Evolutionary conservation across 2,888 invertebrate genomes (phyloP).

Genomic region (Augiades crinisus): DNA sequence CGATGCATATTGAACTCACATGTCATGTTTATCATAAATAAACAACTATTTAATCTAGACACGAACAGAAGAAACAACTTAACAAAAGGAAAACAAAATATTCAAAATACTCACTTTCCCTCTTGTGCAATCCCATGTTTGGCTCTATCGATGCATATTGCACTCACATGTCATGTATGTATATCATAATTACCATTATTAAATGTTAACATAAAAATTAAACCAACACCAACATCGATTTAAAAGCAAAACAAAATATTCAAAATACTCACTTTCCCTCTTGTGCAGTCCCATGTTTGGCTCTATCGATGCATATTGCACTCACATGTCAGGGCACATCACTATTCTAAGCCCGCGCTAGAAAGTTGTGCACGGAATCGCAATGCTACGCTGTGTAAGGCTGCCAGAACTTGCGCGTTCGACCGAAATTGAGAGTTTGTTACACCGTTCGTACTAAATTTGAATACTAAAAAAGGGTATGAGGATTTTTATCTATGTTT

Average conservation of each 20-base stretch:
- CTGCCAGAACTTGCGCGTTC: not conserved
- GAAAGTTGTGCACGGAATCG: conserved; percentile 12
- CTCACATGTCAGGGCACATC: conserved; percentile 36
- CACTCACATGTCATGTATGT: too few species aligned
- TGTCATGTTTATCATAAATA: too few species aligned
- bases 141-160: too few species aligned
- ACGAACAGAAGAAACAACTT: too few species aligned
- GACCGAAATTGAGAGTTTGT: not conserved
- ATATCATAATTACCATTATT: too few species aligned
- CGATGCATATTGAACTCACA: too few species aligned
- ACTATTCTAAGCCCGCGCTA: conserved; percentile 19
- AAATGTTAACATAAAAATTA: too few species aligned
- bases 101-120: conserved; percentile 60
- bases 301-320: conserved; percentile 27
- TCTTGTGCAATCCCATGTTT: conserved; percentile 69
- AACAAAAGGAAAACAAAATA: not conserved
- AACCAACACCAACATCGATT: too few species aligned
- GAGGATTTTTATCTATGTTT: not conserved
- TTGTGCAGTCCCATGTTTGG: conserved; percentile 67
- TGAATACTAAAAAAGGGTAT: not conserved
- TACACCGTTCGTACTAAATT: not conserved
- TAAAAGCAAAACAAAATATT: not conserved
- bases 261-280: conserved; percentile 62
- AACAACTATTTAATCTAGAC: too few species aligned
- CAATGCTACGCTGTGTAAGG: not conserved